phyloP scores from a whole-genome alignment of 30 jellyfish, hydroid and myxozoan genomes.

The Turritopsis dohrnii region DNA sequence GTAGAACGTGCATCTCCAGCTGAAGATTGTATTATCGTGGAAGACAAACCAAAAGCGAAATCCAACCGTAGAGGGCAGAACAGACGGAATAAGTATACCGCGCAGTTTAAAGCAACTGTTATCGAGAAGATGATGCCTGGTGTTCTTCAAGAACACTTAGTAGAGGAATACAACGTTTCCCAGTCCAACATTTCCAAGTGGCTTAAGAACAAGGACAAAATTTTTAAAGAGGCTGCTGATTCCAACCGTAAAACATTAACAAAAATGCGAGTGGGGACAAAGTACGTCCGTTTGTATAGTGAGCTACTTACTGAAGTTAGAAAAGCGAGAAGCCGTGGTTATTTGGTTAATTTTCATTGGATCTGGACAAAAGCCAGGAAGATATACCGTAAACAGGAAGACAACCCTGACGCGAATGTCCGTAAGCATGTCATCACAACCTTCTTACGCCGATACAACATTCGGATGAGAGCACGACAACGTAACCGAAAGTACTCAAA shows the following conservation, averaged over 20 bases:
- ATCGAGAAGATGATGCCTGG: slow-evolving; percentile 13
- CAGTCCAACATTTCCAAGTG: slow-evolving; percentile 9
- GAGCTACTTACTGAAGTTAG: slow-evolving; percentile 9
- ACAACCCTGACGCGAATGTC: slow-evolving; percentile 11
- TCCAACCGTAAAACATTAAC: too few relatives aligned
- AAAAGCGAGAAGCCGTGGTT: slow-evolving; percentile 13
- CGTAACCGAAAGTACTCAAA: too few relatives aligned
- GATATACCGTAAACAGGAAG: slow-evolving; percentile 11
- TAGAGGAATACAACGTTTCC: slow-evolving; percentile 11
- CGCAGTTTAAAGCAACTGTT: slow-evolving; percentile 7
- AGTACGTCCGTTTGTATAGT: slow-evolving; percentile 11
- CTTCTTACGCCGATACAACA: slow-evolving; percentile 12
- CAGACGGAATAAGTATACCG: too few relatives aligned
- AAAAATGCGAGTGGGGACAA: slow-evolving; percentile 15
- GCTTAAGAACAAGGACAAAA: slow-evolving; percentile 10
- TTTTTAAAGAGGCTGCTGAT: slow-evolving; percentile 6
- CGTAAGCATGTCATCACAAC: slow-evolving; percentile 9
- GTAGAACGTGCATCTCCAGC: slow-evolving; percentile 12
- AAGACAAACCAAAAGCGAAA: slow-evolving; percentile 10
- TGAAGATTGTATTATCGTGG: slow-evolving; percentile 8
- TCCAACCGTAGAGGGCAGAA: slow-evolving; percentile 12
- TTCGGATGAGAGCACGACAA: slow-evolving; percentile 26
- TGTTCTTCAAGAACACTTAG: slow-evolving; percentile 3
- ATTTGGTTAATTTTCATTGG: slow-evolving; percentile 1
- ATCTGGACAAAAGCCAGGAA: slow-evolving; percentile 9